Evolutionary conservation across 2,888 invertebrate genomes (phyloP).

Genomic region (Hypomecis punctinalis): DNA sequence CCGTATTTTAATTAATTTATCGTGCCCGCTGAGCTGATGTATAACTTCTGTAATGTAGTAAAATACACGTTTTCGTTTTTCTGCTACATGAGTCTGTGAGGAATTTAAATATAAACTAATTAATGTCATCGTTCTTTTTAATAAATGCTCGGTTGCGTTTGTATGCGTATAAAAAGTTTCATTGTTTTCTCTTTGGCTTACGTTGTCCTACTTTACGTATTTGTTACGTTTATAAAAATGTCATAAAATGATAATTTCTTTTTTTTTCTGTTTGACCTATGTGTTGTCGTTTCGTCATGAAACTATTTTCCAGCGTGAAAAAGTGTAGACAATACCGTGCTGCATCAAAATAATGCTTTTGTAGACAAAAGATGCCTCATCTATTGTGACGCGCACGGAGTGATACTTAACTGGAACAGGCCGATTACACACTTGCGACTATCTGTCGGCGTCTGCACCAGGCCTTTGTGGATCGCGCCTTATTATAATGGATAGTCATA

Average conservation of each 20-base stretch:
- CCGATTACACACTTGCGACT: slow-evolving; percentile 29
- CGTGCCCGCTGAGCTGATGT: slow-evolving; percentile 35
- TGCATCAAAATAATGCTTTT: slow-evolving; percentile 35
- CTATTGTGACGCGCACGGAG: slow-evolving; percentile 37
- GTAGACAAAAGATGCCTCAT: slow-evolving; percentile 39
- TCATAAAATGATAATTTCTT: no score
- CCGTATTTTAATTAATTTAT: slow-evolving; percentile 45
- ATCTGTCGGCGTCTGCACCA: slow-evolving; percentile 5
- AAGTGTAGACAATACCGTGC: slow-evolving; percentile 15
- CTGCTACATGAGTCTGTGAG: slow-evolving; percentile 43
- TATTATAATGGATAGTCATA: slow-evolving; percentile 10
- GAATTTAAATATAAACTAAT: slow-evolving; percentile 38
- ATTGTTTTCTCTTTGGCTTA: slow-evolving; percentile 18
- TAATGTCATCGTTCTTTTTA: slow-evolving; percentile 33
- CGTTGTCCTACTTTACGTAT: slow-evolving; percentile 2
- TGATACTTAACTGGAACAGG: slow-evolving; percentile 20
- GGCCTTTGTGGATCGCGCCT: slow-evolving; percentile 13
- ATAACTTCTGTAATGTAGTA: slow-evolving; percentile 34
- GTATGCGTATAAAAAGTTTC: slow-evolving; percentile 13
- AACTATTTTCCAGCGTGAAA: background rate
- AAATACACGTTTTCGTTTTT: slow-evolving; percentile 44
- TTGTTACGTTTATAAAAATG: background rate
- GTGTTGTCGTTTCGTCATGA: background rate
- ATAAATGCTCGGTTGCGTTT: slow-evolving; percentile 22
- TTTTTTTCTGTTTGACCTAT: background rate